Evolutionary conservation across 1,140 invertebrate genomes (phyloP), one percentile per base, ranked within the genome.

Genomic region (Sminthurides bifidus): DNA sequence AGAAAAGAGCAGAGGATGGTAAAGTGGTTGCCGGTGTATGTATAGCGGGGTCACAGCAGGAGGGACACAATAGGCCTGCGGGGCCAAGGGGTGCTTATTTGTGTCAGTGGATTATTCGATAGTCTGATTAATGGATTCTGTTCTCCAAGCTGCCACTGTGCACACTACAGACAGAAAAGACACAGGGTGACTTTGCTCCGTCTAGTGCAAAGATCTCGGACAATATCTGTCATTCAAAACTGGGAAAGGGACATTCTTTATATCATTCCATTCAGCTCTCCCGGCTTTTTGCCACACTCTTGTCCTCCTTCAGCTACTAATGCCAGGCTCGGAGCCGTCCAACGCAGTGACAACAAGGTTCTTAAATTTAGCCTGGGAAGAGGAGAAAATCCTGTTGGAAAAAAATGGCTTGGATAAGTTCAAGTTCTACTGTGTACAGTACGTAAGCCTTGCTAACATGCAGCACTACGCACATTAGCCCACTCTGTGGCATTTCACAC

Each of bases 41-140:
- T 17, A 37, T 37, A 43, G 41, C 41, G 24, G 41, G 61, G 62
- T 64, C 62, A 60, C 58, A 60, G 62, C 62, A 56, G 55, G 61
- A 55, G 53, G 52, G 50, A 49, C 53, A 54, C 54, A 60, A 59
- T 50, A 40, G 53, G 58, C 52, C 50, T 52, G 35, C 33, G 50
- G 54, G 61, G 61, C 56, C 50, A 58, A 64, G 56, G 58, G 62
- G 58, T 60, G 54, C 58, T 64, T 60, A 60, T 57, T 60, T 60
- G 61, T 64, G 62, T 60, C 62, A 64, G 49, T 60, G 59, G 61
- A 63, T 63, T 63, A 63, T 63, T 63, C 61, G 57, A 63, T 63
- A 59, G 61, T 56, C 61, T 63, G 61, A 63, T 63, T 63, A 63
- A 63, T 63, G 61, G 61, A 63, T 63, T 59, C 51, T 63, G 54